A percentile compares a stretch with the other conserved stretches of the same genome.
phyloP scores from a whole-genome alignment of 2,797 vertebrate genomes.

The Cercopithecus diana region DNA sequence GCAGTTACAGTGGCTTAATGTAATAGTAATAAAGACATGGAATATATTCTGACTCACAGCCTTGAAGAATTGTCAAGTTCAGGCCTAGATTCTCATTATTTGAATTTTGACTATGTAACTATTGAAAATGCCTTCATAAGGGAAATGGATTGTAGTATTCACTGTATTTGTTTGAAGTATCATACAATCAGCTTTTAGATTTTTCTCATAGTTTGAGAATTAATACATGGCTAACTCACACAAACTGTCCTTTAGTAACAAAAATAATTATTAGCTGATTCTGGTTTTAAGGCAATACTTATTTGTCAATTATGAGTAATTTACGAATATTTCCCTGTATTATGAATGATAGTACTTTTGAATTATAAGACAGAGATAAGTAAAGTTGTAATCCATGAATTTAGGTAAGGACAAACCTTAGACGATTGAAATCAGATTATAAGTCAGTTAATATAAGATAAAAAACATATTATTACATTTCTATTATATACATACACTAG shows the following conservation, averaged over 20 bases:
- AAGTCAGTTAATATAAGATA: neutral
- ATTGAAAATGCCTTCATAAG: constrained; percentile 29
- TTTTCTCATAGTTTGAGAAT: neutral
- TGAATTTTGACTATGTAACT: constrained; percentile 35
- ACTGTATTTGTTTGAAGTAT: neutral
- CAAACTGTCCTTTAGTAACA: neutral
- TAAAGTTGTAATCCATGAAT: neutral
- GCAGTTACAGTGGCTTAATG: constrained; percentile 4
- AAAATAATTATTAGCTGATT: neutral
- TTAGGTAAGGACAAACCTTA: neutral
- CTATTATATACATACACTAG: neutral
- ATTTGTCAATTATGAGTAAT: neutral
- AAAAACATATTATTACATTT: neutral
- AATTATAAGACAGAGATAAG: neutral
- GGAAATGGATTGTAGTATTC: neutral
- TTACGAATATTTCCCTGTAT: neutral
- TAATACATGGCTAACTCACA: neutral
- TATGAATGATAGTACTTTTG: neutral
- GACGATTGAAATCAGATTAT: neutral
- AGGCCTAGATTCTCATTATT: constrained; percentile 43
- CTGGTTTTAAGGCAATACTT: neutral
- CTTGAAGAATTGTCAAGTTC: constrained; percentile 58
- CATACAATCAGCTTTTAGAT: neutral
- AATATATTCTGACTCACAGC: constrained; percentile 57
- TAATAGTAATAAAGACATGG: constrained; percentile 39